These are phyloP conservation scores for Anisognathus igniventris DNA, from an alignment of 2,797 vertebrate species.

Conservation along the genomic window DNA sequence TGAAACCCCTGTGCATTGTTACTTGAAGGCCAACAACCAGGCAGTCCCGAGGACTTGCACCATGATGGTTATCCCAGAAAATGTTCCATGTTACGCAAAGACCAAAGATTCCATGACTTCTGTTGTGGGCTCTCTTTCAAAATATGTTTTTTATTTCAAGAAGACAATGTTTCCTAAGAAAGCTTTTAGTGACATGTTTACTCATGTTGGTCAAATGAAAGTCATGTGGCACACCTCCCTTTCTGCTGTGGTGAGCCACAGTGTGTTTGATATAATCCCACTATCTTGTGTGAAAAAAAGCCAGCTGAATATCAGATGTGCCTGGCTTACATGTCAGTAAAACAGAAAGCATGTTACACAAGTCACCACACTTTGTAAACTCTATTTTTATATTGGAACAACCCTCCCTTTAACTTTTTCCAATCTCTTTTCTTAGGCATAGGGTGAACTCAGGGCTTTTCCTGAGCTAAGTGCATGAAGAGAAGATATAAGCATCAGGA, in stretches of 20 bases:
- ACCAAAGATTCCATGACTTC: conserved; percentile 62
- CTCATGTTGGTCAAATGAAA: conserved; percentile 40
- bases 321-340: conserved; percentile 20
- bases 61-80: conserved; percentile 29
- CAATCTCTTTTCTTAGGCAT: not conserved
- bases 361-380: not conserved
- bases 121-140: conserved; percentile 63
- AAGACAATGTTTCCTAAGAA: conserved; percentile 46
- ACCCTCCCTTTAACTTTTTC: not conserved
- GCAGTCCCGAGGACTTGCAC: conserved; percentile 38
- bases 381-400: conserved; percentile 15
- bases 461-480: not conserved
- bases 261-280: conserved; percentile 28
- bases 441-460: not conserved
- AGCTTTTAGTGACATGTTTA: conserved; percentile 34
- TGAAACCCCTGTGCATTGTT: not conserved
- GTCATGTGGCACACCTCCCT: conserved; percentile 27
- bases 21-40: conserved; percentile 2
- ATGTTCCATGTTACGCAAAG: conserved; percentile 52
- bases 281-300: conserved; percentile 20
- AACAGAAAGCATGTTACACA: conserved; percentile 31
- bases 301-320: conserved; percentile 61
- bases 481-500: not conserved
- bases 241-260: conserved; percentile 19
- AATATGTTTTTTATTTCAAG: conserved; percentile 47